Percentiles rank a stretch among this genome's conserved stretches.
phyloP scores from a whole-genome alignment of 2,888 invertebrate genomes.

The Perizoma flavofasciatum region DNA sequence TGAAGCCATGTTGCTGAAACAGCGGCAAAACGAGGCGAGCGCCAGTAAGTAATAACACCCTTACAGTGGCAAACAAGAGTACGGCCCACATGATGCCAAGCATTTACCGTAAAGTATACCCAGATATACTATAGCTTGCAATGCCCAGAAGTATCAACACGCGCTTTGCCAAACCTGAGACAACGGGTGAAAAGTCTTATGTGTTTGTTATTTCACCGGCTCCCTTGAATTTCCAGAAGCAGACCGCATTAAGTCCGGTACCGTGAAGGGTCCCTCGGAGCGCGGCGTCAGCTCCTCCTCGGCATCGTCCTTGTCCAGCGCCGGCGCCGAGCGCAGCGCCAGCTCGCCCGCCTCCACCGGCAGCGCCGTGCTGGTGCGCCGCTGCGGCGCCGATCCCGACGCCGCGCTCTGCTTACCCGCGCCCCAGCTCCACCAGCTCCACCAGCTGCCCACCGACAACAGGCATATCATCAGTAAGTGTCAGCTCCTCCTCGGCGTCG shows the following conservation, averaged over 20 bases:
- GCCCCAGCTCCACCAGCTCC: background rate
- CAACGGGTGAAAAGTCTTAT: no score
- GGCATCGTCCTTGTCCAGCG: slow-evolving; percentile 18
- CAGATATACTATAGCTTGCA: no score
- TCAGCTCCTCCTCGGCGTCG: background rate
- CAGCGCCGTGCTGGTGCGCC: slow-evolving; percentile 50
- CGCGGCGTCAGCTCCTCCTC: slow-evolving; percentile 7
- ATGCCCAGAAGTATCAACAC: no score
- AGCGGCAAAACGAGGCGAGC: slow-evolving; percentile 18
- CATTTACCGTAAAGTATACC: no score
- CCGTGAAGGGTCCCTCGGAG: background rate
- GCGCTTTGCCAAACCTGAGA: no score
- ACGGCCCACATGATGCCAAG: no score
- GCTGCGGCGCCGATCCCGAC: slow-evolving; percentile 32
- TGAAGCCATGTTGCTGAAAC: slow-evolving; percentile 25
- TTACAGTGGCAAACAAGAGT: no score
- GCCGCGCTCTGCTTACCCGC: slow-evolving; percentile 41
- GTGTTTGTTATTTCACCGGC: no score
- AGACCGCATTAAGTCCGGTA: slow-evolving; percentile 7
- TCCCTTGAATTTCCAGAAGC: no score
- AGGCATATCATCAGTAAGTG: slow-evolving; percentile 15
- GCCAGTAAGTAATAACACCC: slow-evolving; percentile 10
- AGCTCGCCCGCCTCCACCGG: slow-evolving; percentile 11
- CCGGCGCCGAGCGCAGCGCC: slow-evolving; percentile 19
- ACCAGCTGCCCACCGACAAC: slow-evolving; percentile 6